These are phyloP conservation scores for Fabriciana adippe DNA, from an alignment of 2,888 invertebrate genomes.

Conservation along the genomic window DNA sequence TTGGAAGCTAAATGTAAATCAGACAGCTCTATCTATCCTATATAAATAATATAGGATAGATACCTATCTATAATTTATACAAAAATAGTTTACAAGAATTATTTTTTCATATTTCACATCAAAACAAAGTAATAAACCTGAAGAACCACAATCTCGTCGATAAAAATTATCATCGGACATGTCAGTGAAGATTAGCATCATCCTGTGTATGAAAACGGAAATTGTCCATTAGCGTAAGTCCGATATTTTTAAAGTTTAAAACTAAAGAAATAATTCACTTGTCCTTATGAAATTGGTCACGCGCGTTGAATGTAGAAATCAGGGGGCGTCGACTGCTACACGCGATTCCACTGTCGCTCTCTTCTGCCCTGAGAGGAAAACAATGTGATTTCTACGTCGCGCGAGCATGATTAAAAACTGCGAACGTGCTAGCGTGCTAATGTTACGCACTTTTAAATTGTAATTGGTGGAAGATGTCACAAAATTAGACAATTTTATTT, in stretches of 20 bases:
- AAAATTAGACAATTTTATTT: constrained; percentile 1
- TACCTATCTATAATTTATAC: too few species aligned
- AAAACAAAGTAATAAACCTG: too few species aligned
- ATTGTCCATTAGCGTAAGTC: constrained; percentile 29
- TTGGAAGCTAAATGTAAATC: too few species aligned
- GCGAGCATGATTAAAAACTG: constrained; percentile 44
- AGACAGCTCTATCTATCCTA: too few species aligned
- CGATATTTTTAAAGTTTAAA: constrained; percentile 52
- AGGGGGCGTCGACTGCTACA: constrained; percentile 69
- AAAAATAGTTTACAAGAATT: too few species aligned
- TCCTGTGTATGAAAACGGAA: constrained; percentile 42
- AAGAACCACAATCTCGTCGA: constrained; percentile 3
- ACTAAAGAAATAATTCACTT: constrained; percentile 56
- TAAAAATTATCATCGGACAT: constrained; percentile 29
- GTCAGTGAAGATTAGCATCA: constrained; percentile 37
- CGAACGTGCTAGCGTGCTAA: constrained; percentile 46
- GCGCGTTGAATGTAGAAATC: constrained; percentile 67
- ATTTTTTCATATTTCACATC: too few species aligned
- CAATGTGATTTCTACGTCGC: constrained; percentile 66
- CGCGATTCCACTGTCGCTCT: constrained; percentile 68
- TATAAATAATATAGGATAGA: too few species aligned
- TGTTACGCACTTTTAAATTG: constrained; percentile 15
- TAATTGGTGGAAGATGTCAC: not conserved
- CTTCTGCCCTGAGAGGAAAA: constrained; percentile 65
- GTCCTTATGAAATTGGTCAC: constrained; percentile 59